These are phyloP conservation scores for Argyresthia goedartella DNA, from an alignment of 2,888 invertebrate genomes.

Conservation along the genomic window DNA sequence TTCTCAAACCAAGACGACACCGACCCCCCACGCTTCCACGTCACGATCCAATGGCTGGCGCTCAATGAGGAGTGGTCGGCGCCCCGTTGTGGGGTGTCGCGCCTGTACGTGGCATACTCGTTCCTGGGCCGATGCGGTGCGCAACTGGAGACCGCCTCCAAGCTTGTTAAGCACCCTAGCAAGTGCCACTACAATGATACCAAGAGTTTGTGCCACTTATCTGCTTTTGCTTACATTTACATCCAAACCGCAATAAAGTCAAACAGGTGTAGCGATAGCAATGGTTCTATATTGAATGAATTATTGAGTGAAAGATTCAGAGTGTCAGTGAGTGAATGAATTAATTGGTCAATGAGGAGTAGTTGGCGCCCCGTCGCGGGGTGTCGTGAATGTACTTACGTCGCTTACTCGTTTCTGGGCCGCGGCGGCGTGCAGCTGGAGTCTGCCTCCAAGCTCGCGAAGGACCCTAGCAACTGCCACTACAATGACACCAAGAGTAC, in stretches of 20 bases:
- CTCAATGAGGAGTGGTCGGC: not conserved
- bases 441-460: slow-evolving; percentile 35
- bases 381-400: too few relatives aligned
- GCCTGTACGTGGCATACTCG: slow-evolving; percentile 35
- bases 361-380: too few relatives aligned
- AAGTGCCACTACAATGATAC: slow-evolving; percentile 40
- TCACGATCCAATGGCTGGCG: not conserved
- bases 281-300: too few relatives aligned
- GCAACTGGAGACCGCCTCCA: slow-evolving; percentile 37
- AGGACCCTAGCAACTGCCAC: slow-evolving; percentile 37
- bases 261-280: too few relatives aligned
- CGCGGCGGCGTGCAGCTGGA: slow-evolving; percentile 36
- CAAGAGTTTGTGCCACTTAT: slow-evolving; percentile 36
- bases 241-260: too few relatives aligned
- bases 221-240: too few relatives aligned
- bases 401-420: slow-evolving; percentile 38
- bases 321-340: too few relatives aligned
- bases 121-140: slow-evolving; percentile 37
- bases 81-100: slow-evolving; percentile 22
- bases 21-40: not conserved
- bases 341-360: too few relatives aligned
- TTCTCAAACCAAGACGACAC: not conserved
- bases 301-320: too few relatives aligned
- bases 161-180: slow-evolving; percentile 35
- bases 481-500: slow-evolving; percentile 41